Evolutionary conservation across 2,888 invertebrate genomes (phyloP).

Genomic region (Bombyx huttoni): DNA sequence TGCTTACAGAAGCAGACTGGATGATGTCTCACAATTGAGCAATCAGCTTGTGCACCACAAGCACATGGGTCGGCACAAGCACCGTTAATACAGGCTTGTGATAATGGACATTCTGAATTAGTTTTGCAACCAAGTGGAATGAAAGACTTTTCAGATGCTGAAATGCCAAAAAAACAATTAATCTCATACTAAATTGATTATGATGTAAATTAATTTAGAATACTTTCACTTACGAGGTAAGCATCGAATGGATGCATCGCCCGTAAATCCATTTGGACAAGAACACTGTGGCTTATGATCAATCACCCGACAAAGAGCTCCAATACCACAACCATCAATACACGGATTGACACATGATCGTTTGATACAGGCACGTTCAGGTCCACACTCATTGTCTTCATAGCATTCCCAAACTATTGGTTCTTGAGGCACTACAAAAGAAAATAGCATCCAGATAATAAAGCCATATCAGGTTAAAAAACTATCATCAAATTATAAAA

Average conservation of each 20-base stretch:
- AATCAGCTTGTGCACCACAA: constrained; percentile 87
- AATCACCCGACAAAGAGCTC: constrained; percentile 87
- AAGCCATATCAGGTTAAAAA: too few species aligned
- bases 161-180: constrained; percentile 13
- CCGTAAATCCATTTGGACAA: constrained; percentile 84
- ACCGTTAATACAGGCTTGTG: constrained; percentile 87
- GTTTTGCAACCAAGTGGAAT: constrained; percentile 79
- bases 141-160: constrained; percentile 71
- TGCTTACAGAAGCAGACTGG: constrained; percentile 87
- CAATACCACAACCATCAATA: constrained; percentile 80
- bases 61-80: constrained; percentile 88
- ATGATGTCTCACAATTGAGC: constrained; percentile 86
- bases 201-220: not conserved
- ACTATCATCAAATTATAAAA: too few species aligned
- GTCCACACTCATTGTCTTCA: constrained; percentile 81
- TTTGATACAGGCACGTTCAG: constrained; percentile 82
- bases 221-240: constrained; percentile 79
- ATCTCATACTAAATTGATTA: too few species aligned
- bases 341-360: constrained; percentile 87
- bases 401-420: constrained; percentile 78
- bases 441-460: not conserved
- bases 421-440: constrained; percentile 47
- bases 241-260: constrained; percentile 80
- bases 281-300: constrained; percentile 83
- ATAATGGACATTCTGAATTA: constrained; percentile 84